phyloP scores from a whole-genome alignment of 2,888 invertebrate genomes.

The Hypena proboscidalis region DNA sequence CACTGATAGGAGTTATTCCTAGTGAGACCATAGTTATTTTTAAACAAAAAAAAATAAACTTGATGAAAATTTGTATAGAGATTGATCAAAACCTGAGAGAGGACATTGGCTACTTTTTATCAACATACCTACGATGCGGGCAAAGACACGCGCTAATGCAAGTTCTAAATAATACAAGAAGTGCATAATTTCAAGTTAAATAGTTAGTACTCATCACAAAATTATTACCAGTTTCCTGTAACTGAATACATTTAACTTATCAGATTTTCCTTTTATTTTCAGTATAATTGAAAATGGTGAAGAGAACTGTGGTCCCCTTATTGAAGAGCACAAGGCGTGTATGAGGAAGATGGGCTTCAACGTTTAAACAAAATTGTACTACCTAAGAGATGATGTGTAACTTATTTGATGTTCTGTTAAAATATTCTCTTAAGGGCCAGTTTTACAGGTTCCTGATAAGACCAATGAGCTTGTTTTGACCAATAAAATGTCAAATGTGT shows the following conservation, averaged over 20 bases:
- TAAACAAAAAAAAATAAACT: no score
- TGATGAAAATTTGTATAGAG: no score
- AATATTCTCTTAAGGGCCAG: slow-evolving; percentile 3
- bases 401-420: slow-evolving; percentile 22
- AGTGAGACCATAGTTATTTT: no score
- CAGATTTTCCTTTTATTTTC: slow-evolving; percentile 63
- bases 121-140: no score
- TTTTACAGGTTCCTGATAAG: slow-evolving; percentile 8
- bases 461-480: slow-evolving; percentile 1
- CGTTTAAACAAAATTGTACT: slow-evolving; percentile 85
- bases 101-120: no score
- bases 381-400: slow-evolving; percentile 4
- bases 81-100: no score
- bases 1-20: no score
- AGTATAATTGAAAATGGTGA: slow-evolving; percentile 97
- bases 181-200: no score
- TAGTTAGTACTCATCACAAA: not conserved
- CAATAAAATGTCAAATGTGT: no score
- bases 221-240: not conserved
- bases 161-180: no score
- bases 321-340: slow-evolving; percentile 98
- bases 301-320: slow-evolving; percentile 94
- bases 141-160: no score
- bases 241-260: not conserved
- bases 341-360: slow-evolving; percentile 99